Evolutionary conservation across 2,888 invertebrate species (phyloP), one percentile per base, ranked within the genome.

Genomic region (Drosophila barbarae): DNA sequence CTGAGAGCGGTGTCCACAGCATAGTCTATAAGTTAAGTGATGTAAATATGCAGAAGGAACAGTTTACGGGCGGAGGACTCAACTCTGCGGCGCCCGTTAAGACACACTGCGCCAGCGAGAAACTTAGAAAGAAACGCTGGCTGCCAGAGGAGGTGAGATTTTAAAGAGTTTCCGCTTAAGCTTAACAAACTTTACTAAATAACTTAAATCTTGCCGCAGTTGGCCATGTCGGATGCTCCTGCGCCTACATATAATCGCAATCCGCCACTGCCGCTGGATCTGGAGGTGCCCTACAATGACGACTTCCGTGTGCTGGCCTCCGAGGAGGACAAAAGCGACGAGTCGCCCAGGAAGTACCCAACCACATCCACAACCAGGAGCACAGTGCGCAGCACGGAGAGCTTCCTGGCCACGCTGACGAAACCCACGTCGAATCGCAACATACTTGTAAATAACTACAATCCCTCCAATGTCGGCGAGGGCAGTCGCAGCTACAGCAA

Each of bases 21-120:
- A 94, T 97, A 87, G 93, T 96, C 78, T 97, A 97, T 91, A 93
- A 93, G 84, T 91, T 93, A 73, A 93, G 94, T 53, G 96, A 96
- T 90, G 95, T 96, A 60, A 90, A 88, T 74, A 88, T 89, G 88
- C 80, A 77, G n/a, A 77, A 84, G 52, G 63, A 69, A 13, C 61
- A 74, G 15, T 65, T 71, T 47, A 34, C 59, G 5, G 55, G 65
- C 54, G 69, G 41, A 15, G 68, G 68, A 13, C 32, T 66, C 47
- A 69, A 72, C 42, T 36, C 79, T 6, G 68, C 79, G 13, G 49
- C 79, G 8, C 80, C 75, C 6, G 42, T 58, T 10, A 84, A 82
- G 55, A 86, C 88, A 54, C 89, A 90, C 72, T 90, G 90, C 77
- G 90, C 89, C 60, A 90, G 90, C 55, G 90, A 90, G 67, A 80